phyloP scores from a whole-genome alignment of 2,888 invertebrate genomes.

The Cantharis rufa region DNA sequence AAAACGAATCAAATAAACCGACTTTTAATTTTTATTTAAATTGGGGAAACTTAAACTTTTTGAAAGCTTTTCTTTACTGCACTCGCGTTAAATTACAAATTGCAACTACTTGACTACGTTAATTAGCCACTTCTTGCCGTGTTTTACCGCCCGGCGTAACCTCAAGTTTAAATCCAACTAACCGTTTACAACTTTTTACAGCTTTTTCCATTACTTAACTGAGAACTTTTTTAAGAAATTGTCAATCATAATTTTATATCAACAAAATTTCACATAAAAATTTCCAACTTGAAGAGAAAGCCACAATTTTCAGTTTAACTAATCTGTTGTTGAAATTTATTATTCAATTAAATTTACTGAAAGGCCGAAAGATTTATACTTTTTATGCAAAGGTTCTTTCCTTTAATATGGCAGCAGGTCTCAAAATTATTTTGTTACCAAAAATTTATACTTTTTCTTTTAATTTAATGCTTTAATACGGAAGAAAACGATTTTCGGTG shows the following conservation, averaged over 20 bases:
- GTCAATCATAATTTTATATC: neutral
- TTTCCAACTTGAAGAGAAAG: neutral
- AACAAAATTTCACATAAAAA: neutral
- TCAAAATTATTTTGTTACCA: neutral
- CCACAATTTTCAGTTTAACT: neutral
- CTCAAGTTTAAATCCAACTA: constrained; percentile 20
- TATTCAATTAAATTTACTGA: neutral
- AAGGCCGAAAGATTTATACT: neutral
- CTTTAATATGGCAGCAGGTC: neutral
- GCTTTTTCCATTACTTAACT: constrained; percentile 4
- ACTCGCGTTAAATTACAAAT: constrained; percentile 29
- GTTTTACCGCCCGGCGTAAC: constrained; percentile 27
- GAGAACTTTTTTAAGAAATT: neutral
- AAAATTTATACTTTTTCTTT: neutral
- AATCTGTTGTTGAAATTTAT: neutral
- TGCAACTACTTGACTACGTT: constrained; percentile 30
- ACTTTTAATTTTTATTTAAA: neutral
- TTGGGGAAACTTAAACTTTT: neutral
- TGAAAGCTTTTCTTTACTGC: neutral
- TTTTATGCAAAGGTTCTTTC: neutral
- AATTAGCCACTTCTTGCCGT: constrained; percentile 34
- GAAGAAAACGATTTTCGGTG: neutral
- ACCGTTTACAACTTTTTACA: constrained; percentile 24
- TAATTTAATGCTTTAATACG: neutral
- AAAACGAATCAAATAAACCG: neutral